Evolutionary conservation across 2,113 vertebrate genomes (phyloP), one percentile per base, ranked within the genome.

Genomic region (Callopanchax toddi): DNA sequence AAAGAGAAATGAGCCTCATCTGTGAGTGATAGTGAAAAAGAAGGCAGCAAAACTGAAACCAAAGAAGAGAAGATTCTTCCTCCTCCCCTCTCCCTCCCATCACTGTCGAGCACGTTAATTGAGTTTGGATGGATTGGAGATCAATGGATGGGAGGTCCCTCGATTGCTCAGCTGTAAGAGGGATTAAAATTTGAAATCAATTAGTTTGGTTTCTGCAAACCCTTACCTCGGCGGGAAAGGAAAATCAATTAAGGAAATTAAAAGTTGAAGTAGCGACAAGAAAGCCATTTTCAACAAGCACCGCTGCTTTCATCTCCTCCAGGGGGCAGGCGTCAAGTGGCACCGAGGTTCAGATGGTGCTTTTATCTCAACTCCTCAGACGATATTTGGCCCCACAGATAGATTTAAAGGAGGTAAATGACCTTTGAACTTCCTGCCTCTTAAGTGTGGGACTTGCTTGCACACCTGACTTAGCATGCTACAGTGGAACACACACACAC

Each of bases 171-270:
- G 85, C 62, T 12, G 88, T 86, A 83, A 88, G 82, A 89, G 77
- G 83, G 83, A 91, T 91, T 89, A 79, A 82, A 84, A 89, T 87
- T 87, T 90, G 73, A 89, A 89, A 87, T 89, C 87, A 85, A 89
- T 90, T 87, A 81, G 79, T 86, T 85, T 89, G 86, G 76, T 79
- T 84, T 88, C 84, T 78, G 68, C 72, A 86, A 84, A 83, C 71
- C 71, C 81, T 74, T 83, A 82, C 82, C 86, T 83, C 82, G 62
- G 68, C 50, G 57, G 80, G 76, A 84, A 79, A 67, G 20, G 65
- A 73, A 81, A 88, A 86, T 90, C 86, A 86, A 89, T 91, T 89
- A 87, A 83, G 85, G 86, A 89, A 87, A 89, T 89, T 86, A 89
- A 89, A 90, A 89, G 87, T 86, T 86, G 77, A 86, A 83, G 70